Base-by-base conservation (phyloP, 2,797 vertebrate species). In the Centropyge bicolor region DNA sequence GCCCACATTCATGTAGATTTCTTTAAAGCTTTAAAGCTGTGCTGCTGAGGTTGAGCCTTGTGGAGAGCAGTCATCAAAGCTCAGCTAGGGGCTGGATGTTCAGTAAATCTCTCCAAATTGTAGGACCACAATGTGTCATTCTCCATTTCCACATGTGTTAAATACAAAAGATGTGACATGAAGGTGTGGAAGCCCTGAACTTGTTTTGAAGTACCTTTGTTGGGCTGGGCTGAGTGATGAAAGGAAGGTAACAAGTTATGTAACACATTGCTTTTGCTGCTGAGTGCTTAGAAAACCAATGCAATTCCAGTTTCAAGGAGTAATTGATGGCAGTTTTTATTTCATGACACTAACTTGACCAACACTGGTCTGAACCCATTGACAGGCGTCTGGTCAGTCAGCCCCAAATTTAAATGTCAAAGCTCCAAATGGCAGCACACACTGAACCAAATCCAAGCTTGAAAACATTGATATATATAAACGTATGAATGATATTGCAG, bases 401-500 rank as follows among this genome's bases (percentile, higher is more conserved):
- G 19, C 20, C 27, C 5, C 41, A 40, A 16, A 38, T 76, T 74
- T 17, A 27, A 35, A 52, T 52, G 36, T 6, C n/a, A 31, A 51
- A 24, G 36, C 9, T 62, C 51, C 9, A 68, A 48, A 40, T 69
- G 49, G 74, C 41, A 40, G 19, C 51, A 54, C 19, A 46, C n/a
- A 16, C 19, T 45, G 17, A 20, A 65, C 35, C 14, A 62, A 77
- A 75, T 64, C 52, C 36, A 75, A 48, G 17, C 13, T 36, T 72
- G 0, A 31, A 72, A 80, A 67, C 43, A 40, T 51, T 4, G 54
- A 12, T 61, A 55, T 61, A 55, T 31, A 17, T 65, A 70, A 49
- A 27, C 38, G 13, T 19, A 11, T 57, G 40, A 61, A n/a, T 65
- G 41, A 83, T 77, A 68, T 76, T 71, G 71, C 54, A 64, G 41